Percentiles rank a stretch among this genome's conserved stretches.
Conservation (phyloP, 1,140 invertebrate species). For the Sycophaga agraensis region DNA sequence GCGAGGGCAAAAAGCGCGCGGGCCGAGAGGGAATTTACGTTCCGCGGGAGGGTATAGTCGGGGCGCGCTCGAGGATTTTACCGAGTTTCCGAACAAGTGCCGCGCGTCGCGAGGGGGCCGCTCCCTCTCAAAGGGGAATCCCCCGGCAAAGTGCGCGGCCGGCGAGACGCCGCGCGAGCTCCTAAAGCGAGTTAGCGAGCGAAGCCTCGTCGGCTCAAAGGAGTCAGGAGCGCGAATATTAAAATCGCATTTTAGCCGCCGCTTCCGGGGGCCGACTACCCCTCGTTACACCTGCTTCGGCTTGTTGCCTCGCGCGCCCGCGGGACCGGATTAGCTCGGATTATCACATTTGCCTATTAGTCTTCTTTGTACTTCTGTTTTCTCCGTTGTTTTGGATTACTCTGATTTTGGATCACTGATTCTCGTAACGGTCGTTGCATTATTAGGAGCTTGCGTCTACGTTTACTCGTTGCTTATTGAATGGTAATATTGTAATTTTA, state of each 20-base stretch:
- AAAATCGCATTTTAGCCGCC: slow-evolving; percentile 48
- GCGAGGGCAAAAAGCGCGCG: neutral
- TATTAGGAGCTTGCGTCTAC: too few relatives aligned
- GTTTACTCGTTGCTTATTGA: too few relatives aligned
- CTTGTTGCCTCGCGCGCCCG: too few relatives aligned
- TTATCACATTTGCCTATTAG: too few relatives aligned
- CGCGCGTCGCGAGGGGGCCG: slow-evolving; percentile 5
- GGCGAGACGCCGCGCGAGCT: slow-evolving; percentile 27
- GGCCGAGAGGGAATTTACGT: slow-evolving; percentile 20
- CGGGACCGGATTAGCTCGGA: too few relatives aligned
- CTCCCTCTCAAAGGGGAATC: slow-evolving; percentile 43
- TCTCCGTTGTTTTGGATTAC: too few relatives aligned
- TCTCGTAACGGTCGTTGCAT: too few relatives aligned
- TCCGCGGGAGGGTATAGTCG: neutral
- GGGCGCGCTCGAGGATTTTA: slow-evolving; percentile 37
- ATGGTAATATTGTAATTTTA: too few relatives aligned
- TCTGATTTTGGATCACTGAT: too few relatives aligned
- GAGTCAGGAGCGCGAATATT: slow-evolving; percentile 44
- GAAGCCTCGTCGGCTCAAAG: slow-evolving; percentile 37
- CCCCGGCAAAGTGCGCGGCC: slow-evolving; percentile 25
- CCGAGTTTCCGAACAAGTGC: slow-evolving; percentile 44
- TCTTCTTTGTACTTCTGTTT: too few relatives aligned
- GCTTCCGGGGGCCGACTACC: slow-evolving; percentile 40
- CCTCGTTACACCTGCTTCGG: too few relatives aligned
- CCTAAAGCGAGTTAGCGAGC: slow-evolving; percentile 46